A percentile compares a stretch with the other conserved stretches of the same genome.
phyloP scores from a whole-genome alignment of 2,888 invertebrate genomes.

The Pyralis farinalis region DNA sequence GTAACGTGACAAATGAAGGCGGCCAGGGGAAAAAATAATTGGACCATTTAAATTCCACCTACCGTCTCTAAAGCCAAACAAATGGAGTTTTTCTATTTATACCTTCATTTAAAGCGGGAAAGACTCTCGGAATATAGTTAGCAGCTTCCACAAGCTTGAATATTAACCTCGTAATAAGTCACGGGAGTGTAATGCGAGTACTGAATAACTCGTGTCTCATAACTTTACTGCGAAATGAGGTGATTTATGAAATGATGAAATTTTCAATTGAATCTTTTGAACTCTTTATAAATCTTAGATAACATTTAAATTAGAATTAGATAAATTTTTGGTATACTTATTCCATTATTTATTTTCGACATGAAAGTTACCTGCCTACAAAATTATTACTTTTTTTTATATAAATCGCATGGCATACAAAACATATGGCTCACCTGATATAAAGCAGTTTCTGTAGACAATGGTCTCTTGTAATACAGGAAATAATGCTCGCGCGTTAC shows the following conservation, averaged over 20 bases:
- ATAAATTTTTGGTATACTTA: too few species aligned
- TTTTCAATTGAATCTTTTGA: not conserved
- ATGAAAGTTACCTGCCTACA: too few species aligned
- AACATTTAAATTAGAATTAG: too few species aligned
- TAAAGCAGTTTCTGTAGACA: too few species aligned
- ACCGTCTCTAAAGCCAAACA: conserved; percentile 47
- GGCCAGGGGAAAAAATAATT: conserved; percentile 56
- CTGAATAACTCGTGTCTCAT: conserved; percentile 5
- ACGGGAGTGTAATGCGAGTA: conserved; percentile 1
- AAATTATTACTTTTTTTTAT: too few species aligned
- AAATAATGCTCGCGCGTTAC: too few species aligned
- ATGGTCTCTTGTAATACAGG: too few species aligned
- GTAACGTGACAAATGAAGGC: conserved; percentile 56
- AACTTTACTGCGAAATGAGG: conserved; percentile 4
- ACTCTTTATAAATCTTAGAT: too few species aligned
- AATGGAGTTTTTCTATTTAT: conserved; percentile 48
- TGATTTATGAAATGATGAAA: not conserved
- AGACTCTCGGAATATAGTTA: conserved; percentile 14
- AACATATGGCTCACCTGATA: too few species aligned
- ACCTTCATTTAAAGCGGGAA: conserved; percentile 8
- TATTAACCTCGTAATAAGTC: conserved; percentile 12
- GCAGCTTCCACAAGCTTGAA: conserved; percentile 12
- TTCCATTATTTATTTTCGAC: too few species aligned
- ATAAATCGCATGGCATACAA: too few species aligned
- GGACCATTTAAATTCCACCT: conserved; percentile 55